These are phyloP conservation scores for Pyrgus malvae DNA, from an alignment of 2,888 invertebrate genomes.

Conservation along the genomic window DNA sequence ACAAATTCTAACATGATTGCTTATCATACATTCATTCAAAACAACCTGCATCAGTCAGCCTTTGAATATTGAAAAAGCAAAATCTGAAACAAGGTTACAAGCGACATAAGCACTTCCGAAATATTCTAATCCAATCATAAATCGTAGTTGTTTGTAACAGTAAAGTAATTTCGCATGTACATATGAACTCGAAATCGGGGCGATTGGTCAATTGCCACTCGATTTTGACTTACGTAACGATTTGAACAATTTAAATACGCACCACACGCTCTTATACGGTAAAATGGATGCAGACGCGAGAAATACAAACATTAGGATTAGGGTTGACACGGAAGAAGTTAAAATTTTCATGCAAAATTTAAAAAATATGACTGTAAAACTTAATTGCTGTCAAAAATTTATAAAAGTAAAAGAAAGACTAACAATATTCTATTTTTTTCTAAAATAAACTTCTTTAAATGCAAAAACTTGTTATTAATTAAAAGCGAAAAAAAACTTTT, in stretches of 20 bases:
- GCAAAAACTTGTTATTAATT: too few relatives aligned
- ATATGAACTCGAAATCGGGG: constrained; percentile 24
- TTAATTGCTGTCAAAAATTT: too few relatives aligned
- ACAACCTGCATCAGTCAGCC: not conserved
- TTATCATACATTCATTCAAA: not conserved
- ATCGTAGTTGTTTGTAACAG: constrained; percentile 3
- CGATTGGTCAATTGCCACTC: constrained; percentile 27
- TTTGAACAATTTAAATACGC: constrained; percentile 15
- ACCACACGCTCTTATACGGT: constrained; percentile 10
- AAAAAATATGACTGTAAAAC: not conserved
- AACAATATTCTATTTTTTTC: too few relatives aligned
- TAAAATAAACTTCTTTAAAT: too few relatives aligned
- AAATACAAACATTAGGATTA: constrained; percentile 5
- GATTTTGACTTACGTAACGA: constrained; percentile 26
- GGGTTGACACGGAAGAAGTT: not conserved
- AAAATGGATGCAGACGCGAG: constrained; percentile 5
- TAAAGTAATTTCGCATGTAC: constrained; percentile 10
- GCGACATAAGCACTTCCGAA: constrained; percentile 1
- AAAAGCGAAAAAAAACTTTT: too few relatives aligned
- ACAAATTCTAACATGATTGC: not conserved
- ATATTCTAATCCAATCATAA: constrained; percentile 8
- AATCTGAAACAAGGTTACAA: constrained; percentile 3
- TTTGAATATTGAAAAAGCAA: not conserved
- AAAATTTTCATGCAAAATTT: not conserved
- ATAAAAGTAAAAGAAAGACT: too few relatives aligned